Conservation (phyloP, 2,113 vertebrate genomes). For the Dolichallabes microphthalmus region DNA sequence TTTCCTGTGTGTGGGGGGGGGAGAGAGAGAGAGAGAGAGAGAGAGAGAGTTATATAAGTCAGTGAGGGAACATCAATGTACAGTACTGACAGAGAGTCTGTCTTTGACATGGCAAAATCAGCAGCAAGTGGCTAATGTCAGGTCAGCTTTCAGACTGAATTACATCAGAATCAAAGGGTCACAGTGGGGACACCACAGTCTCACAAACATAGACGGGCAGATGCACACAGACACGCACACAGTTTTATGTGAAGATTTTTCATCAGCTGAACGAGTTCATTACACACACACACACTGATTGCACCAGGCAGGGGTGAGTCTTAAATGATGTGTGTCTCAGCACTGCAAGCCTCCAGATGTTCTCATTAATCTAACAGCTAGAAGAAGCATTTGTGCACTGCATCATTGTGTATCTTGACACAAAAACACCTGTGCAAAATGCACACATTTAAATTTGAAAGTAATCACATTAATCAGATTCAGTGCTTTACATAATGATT, state of each 20-base stretch:
- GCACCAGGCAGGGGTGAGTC: neutral
- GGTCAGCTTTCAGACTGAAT: conserved; percentile 29
- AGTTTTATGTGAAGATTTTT: neutral
- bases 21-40: neutral
- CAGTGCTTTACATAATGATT: neutral
- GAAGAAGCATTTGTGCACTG: neutral
- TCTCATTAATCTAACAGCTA: conserved; percentile 8
- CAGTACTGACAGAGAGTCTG: conserved; percentile 56
- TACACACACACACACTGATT: neutral
- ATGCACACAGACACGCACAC: neutral
- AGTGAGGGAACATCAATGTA: neutral
- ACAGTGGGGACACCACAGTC: neutral
- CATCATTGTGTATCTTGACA: neutral
- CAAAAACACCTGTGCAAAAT: neutral
- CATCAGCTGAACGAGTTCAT: neutral
- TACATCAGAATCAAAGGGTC: conserved; percentile 15
- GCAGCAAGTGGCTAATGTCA: conserved; percentile 15
- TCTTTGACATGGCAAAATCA: conserved; percentile 44
- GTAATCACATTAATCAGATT: neutral
- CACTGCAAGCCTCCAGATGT: neutral
- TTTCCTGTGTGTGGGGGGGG: conserved; percentile 73
- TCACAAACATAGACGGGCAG: neutral
- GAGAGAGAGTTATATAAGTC: conserved; percentile 57
- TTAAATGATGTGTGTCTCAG: neutral
- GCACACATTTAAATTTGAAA: neutral